These are phyloP conservation scores for Acheta domesticus DNA, from an alignment of 2,888 invertebrate genomes.

Conservation along the genomic window DNA sequence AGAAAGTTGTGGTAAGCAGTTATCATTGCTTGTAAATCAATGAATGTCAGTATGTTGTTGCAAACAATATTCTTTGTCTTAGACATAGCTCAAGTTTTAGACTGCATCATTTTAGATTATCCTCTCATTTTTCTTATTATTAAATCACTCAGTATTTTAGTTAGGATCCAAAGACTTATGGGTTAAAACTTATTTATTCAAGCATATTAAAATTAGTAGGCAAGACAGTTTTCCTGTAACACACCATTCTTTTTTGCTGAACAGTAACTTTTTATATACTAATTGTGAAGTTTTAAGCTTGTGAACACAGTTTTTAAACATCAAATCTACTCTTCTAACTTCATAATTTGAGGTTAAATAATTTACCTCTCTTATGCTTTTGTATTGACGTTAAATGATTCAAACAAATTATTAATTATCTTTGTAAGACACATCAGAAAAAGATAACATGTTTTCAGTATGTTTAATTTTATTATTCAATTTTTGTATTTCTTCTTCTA, in stretches of 20 bases:
- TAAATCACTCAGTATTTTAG: neutral
- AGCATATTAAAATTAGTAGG: neutral
- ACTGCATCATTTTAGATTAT: neutral
- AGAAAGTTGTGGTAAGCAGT: slow-evolving; percentile 61
- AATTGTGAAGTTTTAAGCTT: slow-evolving; percentile 6
- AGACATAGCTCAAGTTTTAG: neutral
- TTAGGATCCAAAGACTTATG: neutral
- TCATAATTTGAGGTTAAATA: no score
- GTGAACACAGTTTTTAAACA: neutral
- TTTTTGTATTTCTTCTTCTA: neutral
- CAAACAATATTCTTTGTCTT: neutral
- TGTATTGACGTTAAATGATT: neutral
- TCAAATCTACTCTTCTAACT: neutral
- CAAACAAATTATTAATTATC: neutral
- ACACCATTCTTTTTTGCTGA: neutral
- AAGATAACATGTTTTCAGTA: neutral
- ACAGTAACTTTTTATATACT: neutral
- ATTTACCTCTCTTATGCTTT: neutral
- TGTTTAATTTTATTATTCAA: neutral
- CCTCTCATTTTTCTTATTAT: slow-evolving; percentile 5
- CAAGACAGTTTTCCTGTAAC: neutral
- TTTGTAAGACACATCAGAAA: neutral
- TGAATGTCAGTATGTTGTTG: neutral
- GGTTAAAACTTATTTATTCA: neutral
- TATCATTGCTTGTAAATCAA: neutral